A percentile compares a stretch with the other conserved stretches of the same genome.
Evolutionary conservation across 2,888 invertebrate genomes (phyloP).

Genomic region (Aricia artaxerxes): DNA sequence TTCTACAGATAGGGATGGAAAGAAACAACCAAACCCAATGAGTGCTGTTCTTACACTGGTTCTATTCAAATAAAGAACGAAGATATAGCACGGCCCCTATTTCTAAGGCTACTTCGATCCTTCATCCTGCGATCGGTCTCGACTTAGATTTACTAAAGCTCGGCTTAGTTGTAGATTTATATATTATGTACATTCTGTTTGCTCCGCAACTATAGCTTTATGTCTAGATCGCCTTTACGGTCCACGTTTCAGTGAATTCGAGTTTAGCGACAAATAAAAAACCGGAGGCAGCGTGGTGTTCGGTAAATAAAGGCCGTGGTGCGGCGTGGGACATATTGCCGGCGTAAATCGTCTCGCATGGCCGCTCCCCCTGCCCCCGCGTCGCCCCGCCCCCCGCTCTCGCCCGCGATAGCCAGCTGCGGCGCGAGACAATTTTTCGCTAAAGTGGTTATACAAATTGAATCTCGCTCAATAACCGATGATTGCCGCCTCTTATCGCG

Average conservation of each 20-base stretch:
- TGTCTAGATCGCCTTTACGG: background rate
- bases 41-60: too few species aligned
- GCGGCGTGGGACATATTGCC: constrained; percentile 13
- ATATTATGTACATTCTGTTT: background rate
- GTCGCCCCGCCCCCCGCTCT: background rate
- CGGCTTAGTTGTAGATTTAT: background rate
- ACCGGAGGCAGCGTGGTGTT: background rate
- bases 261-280: background rate
- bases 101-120: background rate
- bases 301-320: constrained; percentile 8
- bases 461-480: constrained; percentile 62
- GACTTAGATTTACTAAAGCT: background rate
- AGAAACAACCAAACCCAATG: too few species aligned
- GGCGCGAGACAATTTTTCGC: constrained; percentile 76
- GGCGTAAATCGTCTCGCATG: constrained; percentile 34
- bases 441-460: constrained; percentile 74
- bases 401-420: constrained; percentile 63
- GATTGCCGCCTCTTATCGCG: constrained; percentile 48
- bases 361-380: constrained; percentile 1
- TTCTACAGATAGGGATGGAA: too few species aligned
- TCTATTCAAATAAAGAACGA: background rate
- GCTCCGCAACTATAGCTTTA: background rate
- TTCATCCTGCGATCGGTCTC: background rate
- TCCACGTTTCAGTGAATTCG: background rate
- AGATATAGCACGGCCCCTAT: background rate